Percentiles rank a stretch among this genome's conserved stretches.
Conservation (phyloP, 2,797 vertebrate species). For the Silurus aristotelis region DNA sequence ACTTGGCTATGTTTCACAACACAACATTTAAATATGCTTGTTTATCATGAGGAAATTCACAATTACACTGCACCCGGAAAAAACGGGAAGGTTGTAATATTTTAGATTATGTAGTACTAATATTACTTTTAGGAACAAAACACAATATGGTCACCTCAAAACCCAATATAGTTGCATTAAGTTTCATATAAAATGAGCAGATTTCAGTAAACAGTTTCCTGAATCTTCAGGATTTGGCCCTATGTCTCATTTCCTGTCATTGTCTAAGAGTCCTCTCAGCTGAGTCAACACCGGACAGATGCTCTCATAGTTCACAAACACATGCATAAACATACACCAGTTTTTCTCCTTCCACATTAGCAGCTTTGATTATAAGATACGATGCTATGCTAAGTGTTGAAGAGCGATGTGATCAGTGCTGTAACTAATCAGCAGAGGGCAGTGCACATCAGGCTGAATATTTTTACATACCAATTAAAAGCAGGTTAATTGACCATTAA, state of each 20-base stretch:
- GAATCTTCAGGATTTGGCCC: slow-evolving; percentile 49
- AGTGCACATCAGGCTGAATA: neutral
- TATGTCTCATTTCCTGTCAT: slow-evolving; percentile 67
- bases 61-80: neutral
- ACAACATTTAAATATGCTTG: neutral
- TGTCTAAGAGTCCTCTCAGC: slow-evolving; percentile 55
- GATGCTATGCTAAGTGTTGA: neutral
- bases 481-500: neutral
- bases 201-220: slow-evolving; percentile 61
- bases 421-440: slow-evolving; percentile 37
- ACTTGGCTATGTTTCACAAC: neutral
- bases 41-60: neutral
- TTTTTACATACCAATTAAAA: neutral
- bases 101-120: neutral
- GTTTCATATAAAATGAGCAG: slow-evolving; percentile 48
- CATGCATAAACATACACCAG: neutral
- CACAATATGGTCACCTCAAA: slow-evolving; percentile 34
- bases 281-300: slow-evolving; percentile 8
- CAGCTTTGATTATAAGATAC: neutral
- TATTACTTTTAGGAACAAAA: slow-evolving; percentile 21
- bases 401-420: neutral
- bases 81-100: neutral
- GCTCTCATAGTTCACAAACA: neutral
- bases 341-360: neutral
- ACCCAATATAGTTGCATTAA: neutral